phyloP scores from a whole-genome alignment of 2,888 invertebrate genomes.

The Platycheirus rosarum region DNA sequence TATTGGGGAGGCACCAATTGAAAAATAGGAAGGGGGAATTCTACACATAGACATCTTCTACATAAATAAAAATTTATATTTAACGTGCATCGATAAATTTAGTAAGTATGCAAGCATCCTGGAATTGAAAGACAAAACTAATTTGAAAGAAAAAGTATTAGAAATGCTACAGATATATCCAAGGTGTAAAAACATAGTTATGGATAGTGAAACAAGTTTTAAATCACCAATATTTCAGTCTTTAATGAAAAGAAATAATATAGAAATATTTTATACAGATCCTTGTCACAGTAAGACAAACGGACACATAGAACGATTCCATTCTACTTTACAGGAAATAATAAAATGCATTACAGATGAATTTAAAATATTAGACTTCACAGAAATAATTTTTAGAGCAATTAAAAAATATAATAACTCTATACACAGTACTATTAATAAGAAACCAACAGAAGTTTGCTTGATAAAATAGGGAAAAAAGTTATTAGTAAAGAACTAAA shows the following conservation, averaged over 20 bases:
- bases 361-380: slow-evolving; percentile 8
- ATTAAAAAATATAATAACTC: slow-evolving; percentile 20
- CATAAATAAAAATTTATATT: slow-evolving; percentile 10
- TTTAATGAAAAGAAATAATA: slow-evolving; percentile 29
- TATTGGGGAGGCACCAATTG: slow-evolving; percentile 41
- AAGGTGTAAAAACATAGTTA: slow-evolving; percentile 13
- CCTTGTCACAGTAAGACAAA: slow-evolving; percentile 39
- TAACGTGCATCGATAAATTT: slow-evolving; percentile 27
- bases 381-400: slow-evolving; percentile 19
- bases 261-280: slow-evolving; percentile 36
- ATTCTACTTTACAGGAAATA: slow-evolving; percentile 32
- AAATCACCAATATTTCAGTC: slow-evolving; percentile 14
- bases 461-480: slow-evolving; percentile 34
- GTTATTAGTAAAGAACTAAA: slow-evolving; percentile 1
- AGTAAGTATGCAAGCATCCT: slow-evolving; percentile 38
- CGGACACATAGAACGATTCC: slow-evolving; percentile 41
- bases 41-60: slow-evolving; percentile 18
- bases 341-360: slow-evolving; percentile 21
- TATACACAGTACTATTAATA: slow-evolving; percentile 18
- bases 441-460: slow-evolving; percentile 27
- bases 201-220: slow-evolving; percentile 33
- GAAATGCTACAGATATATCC: slow-evolving; percentile 44
- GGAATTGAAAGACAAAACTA: slow-evolving; percentile 6
- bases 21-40: slow-evolving; percentile 10
- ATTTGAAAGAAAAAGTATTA: slow-evolving; percentile 33